phyloP scores from a whole-genome alignment of 1,140 invertebrate genomes.

The Apis mellifera region Amel_HAv3.1 CM009936.2:9572001-9572500 shows the following conservation, averaged over 20 bases:
- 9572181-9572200: slow-evolving; percentile 21
- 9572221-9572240: slow-evolving; percentile 64
- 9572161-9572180: slow-evolving; percentile 7
- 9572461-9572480: not conserved
- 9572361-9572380: slow-evolving; percentile 48
- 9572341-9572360: slow-evolving; percentile 65
- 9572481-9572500: not conserved
- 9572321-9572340: slow-evolving; percentile 59
- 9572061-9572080: too few species aligned
- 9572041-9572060: too few species aligned
- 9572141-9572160: not conserved
- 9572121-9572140: not conserved
- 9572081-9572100: slow-evolving; percentile 27
- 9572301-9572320: slow-evolving; percentile 60
- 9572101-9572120: slow-evolving; percentile 66
- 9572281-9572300: slow-evolving; percentile 66
- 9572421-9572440: not conserved
- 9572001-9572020: slow-evolving; percentile 59
- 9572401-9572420: slow-evolving; percentile 30
- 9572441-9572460: not conserved
- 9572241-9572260: slow-evolving; percentile 66
- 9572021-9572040: slow-evolving; percentile 63
- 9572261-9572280: slow-evolving; percentile 49
- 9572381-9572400: slow-evolving; percentile 39
- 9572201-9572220: slow-evolving; percentile 58